These are phyloP conservation scores for Desoria tigrina DNA, from an alignment of 2,888 invertebrate species.

Conservation along the genomic window DNA sequence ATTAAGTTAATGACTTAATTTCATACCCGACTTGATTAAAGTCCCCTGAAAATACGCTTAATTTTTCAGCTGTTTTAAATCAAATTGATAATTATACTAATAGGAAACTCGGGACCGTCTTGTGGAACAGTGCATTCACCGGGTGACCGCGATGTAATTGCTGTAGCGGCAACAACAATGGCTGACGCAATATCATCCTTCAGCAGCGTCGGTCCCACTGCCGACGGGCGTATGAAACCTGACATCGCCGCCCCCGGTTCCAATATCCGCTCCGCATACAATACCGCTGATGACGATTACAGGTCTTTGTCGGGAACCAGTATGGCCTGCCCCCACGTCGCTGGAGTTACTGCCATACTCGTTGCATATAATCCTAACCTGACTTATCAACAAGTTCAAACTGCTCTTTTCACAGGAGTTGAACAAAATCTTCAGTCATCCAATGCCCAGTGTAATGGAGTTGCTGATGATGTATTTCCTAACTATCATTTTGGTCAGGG, in stretches of 20 bases:
- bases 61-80: too few species aligned
- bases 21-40: too few species aligned
- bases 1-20: not conserved
- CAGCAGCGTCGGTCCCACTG: slow-evolving; percentile 21
- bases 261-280: slow-evolving; percentile 23
- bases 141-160: slow-evolving; percentile 33
- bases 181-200: slow-evolving; percentile 26
- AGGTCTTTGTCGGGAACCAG: slow-evolving; percentile 31
- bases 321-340: slow-evolving; percentile 38
- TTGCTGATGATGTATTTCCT: slow-evolving; percentile 16
- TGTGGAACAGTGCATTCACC: slow-evolving; percentile 15
- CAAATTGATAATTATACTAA: too few species aligned
- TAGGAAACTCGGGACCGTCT: slow-evolving; percentile 5
- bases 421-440: not conserved
- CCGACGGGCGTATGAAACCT: slow-evolving; percentile 28
- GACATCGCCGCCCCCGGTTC: slow-evolving; percentile 35
- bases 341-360: slow-evolving; percentile 31
- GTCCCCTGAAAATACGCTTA: too few species aligned
- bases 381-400: slow-evolving; percentile 5
- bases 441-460: slow-evolving; percentile 13
- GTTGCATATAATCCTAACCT: slow-evolving; percentile 2
- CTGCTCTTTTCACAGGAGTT: not conserved
- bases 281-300: slow-evolving; percentile 24
- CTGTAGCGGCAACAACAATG: slow-evolving; percentile 33
- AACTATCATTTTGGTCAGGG: slow-evolving; percentile 36